Percentiles rank a stretch among this genome's conserved stretches.
phyloP scores from a whole-genome alignment of 2,888 invertebrate genomes.

The Mamestra brassicae region DNA sequence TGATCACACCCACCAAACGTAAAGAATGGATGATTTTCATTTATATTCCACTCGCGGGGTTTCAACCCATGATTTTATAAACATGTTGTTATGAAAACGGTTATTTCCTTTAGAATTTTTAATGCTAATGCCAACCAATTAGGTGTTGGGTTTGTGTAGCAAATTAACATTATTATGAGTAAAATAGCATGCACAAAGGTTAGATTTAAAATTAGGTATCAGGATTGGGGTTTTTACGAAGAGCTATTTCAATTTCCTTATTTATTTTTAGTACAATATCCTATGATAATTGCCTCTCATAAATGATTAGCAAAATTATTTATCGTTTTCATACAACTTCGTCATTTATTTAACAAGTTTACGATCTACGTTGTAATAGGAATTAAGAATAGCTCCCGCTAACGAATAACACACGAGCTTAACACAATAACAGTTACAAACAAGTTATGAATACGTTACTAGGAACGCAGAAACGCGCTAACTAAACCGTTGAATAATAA shows the following conservation, averaged over 20 bases:
- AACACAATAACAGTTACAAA: constrained; percentile 31
- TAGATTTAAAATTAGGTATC: not conserved
- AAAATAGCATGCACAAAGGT: not conserved
- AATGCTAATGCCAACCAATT: constrained; percentile 13
- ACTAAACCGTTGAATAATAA: constrained; percentile 51
- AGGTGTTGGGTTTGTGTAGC: not conserved
- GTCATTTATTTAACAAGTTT: constrained; percentile 16
- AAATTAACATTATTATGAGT: constrained; percentile 2
- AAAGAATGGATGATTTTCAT: constrained; percentile 42
- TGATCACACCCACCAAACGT: constrained; percentile 39
- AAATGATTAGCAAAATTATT: constrained; percentile 18
- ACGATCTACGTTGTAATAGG: not conserved
- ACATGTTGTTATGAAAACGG: constrained; percentile 28
- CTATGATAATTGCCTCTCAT: constrained; percentile 11
- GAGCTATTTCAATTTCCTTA: constrained; percentile 1
- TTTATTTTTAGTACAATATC: constrained; percentile 12
- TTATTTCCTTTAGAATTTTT: constrained; percentile 23
- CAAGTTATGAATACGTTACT: constrained; percentile 44
- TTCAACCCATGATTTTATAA: constrained; percentile 39
- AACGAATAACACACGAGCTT: constrained; percentile 36
- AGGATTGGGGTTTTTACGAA: not conserved
- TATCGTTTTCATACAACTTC: constrained; percentile 13
- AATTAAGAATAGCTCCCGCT: constrained; percentile 26
- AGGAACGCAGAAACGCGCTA: constrained; percentile 33
- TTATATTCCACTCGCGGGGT: constrained; percentile 37